Conservation (phyloP, 2,888 invertebrate genomes). For the Quadroppia sp. region DNA sequence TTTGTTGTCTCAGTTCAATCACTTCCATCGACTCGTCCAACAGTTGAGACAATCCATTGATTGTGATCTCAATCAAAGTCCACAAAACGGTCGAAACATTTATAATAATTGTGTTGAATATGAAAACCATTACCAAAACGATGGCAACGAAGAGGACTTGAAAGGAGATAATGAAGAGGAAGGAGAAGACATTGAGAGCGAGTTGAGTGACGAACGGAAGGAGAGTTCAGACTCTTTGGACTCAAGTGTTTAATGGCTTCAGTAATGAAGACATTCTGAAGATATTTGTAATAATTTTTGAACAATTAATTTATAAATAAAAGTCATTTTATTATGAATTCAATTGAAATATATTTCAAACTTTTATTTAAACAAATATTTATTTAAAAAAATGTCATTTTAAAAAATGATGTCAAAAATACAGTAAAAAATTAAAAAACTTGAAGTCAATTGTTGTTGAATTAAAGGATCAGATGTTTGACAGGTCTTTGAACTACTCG, state of each 20-base stretch:
- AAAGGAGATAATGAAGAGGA: neutral
- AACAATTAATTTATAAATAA: neutral
- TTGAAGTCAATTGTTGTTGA: too few species aligned
- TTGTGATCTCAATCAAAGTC: neutral
- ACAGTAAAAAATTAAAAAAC: too few species aligned
- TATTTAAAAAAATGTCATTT: too few species aligned
- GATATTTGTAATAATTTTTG: neutral
- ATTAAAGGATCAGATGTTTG: too few species aligned
- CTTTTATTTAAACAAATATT: too few species aligned
- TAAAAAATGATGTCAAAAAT: too few species aligned
- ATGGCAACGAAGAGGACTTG: neutral
- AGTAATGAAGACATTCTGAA: neutral
- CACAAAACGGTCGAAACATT: slow-evolving; percentile 3
- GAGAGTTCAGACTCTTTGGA: slow-evolving; percentile 24
- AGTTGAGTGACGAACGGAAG: slow-evolving; percentile 2
- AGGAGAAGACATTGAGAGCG: slow-evolving; percentile 9
- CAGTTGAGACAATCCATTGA: slow-evolving; percentile 67
- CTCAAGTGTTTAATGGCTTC: slow-evolving; percentile 4
- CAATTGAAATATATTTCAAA: too few species aligned
- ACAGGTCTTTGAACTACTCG: too few species aligned
- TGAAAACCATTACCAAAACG: neutral
- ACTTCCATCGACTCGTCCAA: slow-evolving; percentile 84
- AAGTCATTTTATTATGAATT: neutral
- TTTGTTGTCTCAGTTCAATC: slow-evolving; percentile 83
- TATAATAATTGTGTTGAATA: neutral